A percentile compares a stretch with the other conserved stretches of the same genome.
These are phyloP conservation scores for Neoaliturus tenellus DNA, from an alignment of 2,888 invertebrate species.

Conservation along the genomic window DNA sequence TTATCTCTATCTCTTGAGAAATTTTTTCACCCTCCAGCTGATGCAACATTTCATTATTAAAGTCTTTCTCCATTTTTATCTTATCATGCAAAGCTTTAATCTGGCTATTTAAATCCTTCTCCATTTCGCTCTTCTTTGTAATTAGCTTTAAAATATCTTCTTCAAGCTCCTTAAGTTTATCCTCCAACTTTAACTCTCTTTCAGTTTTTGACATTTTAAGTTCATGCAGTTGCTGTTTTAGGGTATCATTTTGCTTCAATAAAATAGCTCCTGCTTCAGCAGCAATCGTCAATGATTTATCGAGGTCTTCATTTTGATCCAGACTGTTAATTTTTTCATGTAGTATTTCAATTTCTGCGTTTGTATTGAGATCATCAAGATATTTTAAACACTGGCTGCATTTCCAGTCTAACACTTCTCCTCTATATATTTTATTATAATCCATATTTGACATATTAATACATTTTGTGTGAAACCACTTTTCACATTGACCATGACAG, in stretches of 20 bases:
- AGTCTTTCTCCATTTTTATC: no score
- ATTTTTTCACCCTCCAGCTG: no score
- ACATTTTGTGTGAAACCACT: not conserved
- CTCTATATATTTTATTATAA: not conserved
- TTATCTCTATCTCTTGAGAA: no score
- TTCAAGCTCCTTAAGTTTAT: not conserved
- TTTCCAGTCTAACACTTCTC: not conserved
- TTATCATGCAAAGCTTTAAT: not conserved
- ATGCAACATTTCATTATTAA: no score
- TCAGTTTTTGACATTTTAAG: not conserved
- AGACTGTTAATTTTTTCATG: not conserved
- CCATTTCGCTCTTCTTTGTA: not conserved
- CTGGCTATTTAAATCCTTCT: not conserved
- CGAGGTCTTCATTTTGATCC: not conserved
- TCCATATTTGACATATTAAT: not conserved
- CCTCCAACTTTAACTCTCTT: not conserved
- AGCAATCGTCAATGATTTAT: not conserved
- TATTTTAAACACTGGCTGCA: not conserved
- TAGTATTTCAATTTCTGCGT: not conserved
- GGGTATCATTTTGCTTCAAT: not conserved
- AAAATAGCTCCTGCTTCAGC: not conserved
- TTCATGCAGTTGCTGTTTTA: not conserved
- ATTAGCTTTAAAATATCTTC: not conserved
- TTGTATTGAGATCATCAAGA: not conserved
- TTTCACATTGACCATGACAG: not conserved